Conservation (phyloP, 2,113 vertebrate genomes). For the Meriones unguiculatus region DNA sequence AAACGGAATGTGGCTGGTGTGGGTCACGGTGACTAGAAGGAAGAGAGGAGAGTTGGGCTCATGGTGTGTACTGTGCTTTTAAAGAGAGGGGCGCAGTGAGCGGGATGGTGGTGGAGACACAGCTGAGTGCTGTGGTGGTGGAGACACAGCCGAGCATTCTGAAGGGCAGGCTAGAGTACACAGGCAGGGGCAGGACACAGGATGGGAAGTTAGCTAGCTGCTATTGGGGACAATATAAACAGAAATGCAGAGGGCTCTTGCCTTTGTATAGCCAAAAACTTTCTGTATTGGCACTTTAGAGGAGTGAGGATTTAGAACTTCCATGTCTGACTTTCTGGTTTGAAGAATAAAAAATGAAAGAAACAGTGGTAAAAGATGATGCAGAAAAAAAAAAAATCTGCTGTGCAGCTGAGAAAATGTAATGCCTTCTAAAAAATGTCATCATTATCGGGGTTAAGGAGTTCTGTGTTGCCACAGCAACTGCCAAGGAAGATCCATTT, state of each 20-base stretch:
- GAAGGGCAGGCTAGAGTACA: background rate
- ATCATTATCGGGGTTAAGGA: conserved; percentile 55
- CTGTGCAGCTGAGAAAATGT: conserved; percentile 40
- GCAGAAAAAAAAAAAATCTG: background rate
- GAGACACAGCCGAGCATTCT: background rate
- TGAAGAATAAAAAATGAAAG: conserved; percentile 46
- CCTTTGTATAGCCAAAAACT: background rate
- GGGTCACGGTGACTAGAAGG: no score
- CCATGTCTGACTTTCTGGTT: background rate
- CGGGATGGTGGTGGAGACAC: background rate
- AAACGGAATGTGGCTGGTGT: background rate
- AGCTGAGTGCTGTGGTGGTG: background rate
- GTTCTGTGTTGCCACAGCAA: conserved; percentile 75
- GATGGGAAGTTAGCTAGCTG: no score
- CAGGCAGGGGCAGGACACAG: background rate
- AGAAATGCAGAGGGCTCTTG: background rate
- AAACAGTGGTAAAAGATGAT: conserved; percentile 22
- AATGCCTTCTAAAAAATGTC: conserved; percentile 47
- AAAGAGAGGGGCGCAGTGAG: background rate
- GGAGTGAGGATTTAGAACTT: background rate
- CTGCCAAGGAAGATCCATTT: conserved; percentile 35
- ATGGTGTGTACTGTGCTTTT: rapidly evolving
- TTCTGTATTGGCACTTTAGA: background rate
- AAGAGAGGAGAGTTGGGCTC: background rate
- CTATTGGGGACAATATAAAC: rapidly evolving